phyloP scores from a whole-genome alignment of 2,113 vertebrate genomes.

The Eulemur rufifrons region DNA sequence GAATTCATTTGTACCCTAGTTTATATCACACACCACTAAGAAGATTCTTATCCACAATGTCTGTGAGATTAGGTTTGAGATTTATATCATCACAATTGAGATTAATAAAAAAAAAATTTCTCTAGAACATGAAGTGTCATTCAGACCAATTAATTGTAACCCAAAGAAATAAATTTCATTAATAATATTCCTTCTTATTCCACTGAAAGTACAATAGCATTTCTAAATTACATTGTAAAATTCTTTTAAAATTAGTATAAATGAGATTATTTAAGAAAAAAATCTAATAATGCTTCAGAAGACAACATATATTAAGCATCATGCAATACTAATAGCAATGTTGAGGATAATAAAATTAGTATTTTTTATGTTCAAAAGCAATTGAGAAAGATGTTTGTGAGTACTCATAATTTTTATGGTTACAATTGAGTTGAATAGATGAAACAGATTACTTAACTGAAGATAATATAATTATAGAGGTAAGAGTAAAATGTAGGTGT shows the following conservation, averaged over 20 bases:
- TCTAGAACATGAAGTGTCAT: neutral
- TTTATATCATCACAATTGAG: neutral
- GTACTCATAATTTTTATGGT: neutral
- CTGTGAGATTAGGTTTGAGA: neutral
- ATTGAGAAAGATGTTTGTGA: conserved; percentile 11
- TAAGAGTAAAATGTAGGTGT: neutral
- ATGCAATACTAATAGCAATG: neutral
- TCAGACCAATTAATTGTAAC: neutral
- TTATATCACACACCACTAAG: neutral
- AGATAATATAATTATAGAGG: conserved; percentile 6
- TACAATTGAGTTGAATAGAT: neutral
- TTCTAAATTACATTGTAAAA: neutral
- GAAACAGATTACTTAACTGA: conserved; percentile 31
- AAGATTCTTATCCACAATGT: neutral
- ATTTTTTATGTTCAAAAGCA: conserved; percentile 37
- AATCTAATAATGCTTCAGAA: conserved; percentile 31
- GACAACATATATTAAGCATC: conserved; percentile 9
- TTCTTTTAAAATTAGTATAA: neutral
- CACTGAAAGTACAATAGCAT: conserved; percentile 12
- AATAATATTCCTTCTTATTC: neutral
- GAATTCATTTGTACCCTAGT: neutral
- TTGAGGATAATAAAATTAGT: conserved; percentile 20
- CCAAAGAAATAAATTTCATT: conserved; percentile 11
- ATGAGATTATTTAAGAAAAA: neutral
- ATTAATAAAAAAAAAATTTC: neutral